phyloP scores from a whole-genome alignment of 2,888 invertebrate species.

The Nemoura dubitans region DNA sequence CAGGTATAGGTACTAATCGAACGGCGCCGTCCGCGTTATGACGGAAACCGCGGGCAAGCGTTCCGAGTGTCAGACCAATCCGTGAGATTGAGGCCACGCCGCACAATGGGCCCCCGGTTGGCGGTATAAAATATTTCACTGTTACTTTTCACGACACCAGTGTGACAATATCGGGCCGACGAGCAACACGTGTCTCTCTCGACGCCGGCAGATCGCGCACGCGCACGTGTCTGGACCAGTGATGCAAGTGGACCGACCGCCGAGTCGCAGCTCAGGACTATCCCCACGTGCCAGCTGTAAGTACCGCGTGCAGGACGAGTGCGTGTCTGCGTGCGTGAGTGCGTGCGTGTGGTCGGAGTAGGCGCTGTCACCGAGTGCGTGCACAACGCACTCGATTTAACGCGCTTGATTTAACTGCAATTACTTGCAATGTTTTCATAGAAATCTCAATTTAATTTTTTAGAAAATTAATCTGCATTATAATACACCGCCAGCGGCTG shows the following conservation, averaged over 20 bases:
- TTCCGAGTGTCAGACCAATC: slow-evolving; percentile 1
- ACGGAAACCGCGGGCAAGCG: neutral
- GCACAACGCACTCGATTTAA: too few relatives aligned
- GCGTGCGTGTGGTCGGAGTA: too few relatives aligned
- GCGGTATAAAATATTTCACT: slow-evolving; percentile 26
- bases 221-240: neutral
- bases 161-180: slow-evolving; percentile 10
- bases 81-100: slow-evolving; percentile 14
- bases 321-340: too few relatives aligned
- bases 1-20: neutral
- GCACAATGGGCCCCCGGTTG: neutral
- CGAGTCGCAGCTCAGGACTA: neutral
- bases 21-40: neutral
- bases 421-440: too few relatives aligned
- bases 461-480: too few relatives aligned
- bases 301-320: neutral
- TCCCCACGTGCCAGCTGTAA: neutral
- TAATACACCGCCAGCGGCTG: too few relatives aligned
- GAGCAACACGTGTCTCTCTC: neutral
- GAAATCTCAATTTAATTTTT: too few relatives aligned
- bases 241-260: neutral
- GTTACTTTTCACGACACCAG: slow-evolving; percentile 12
- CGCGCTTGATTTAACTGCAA: too few relatives aligned
- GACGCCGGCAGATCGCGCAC: neutral
- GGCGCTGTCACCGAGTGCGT: too few relatives aligned